Base-by-base conservation (phyloP, 2,888 invertebrate species). In the Luperina testacea region DNA sequence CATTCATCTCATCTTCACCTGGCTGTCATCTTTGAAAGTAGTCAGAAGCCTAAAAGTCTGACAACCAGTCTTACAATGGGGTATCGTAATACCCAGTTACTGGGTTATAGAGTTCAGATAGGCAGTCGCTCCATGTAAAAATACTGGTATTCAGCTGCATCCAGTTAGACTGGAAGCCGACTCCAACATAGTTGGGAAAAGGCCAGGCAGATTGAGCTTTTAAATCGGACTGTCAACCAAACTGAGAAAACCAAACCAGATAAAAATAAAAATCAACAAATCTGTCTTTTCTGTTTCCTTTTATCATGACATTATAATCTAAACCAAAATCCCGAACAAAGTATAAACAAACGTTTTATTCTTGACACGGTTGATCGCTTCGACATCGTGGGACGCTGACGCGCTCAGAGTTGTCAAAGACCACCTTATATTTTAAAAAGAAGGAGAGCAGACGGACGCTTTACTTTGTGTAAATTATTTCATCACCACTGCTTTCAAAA, bases 321-420 rank as follows among this genome's bases (percentile, higher is more conserved):
- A 15, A 48, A 48, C 70, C 84, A n/a, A 84, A 83, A 82, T 76
- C 65, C 84, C 70, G 77, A 61, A 81, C 51, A 69, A 82, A 75
- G 75, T 51, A 85, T 77, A 83, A 86, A 79, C 48, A 61, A 77
- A 73, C 77, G 70, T 74, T 83, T 73, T 83, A 78, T 86, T 86
- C 75, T 71, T 76, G 70, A 76, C 77, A 72, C 69, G 75, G 83
- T 77, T 82, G 80, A 84, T 73, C 71, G 82, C 71, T 69, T 69
- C 70, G 74, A 76, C 82, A 69, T 78, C 80, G 72, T 76, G 73
- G 59, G 59, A 70, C 76, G 32, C 64, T 70, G 59, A 75, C 63
- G 27, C 48, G 42, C 61, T 38, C 61, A 85, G 85, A 86, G 83
- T 72, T 82, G 82, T 20, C 69, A 82, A 38, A 32, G 1, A n/a